Base-by-base conservation (phyloP, 2,797 vertebrate species). In the Acrocephalus scirpaceus region DNA sequence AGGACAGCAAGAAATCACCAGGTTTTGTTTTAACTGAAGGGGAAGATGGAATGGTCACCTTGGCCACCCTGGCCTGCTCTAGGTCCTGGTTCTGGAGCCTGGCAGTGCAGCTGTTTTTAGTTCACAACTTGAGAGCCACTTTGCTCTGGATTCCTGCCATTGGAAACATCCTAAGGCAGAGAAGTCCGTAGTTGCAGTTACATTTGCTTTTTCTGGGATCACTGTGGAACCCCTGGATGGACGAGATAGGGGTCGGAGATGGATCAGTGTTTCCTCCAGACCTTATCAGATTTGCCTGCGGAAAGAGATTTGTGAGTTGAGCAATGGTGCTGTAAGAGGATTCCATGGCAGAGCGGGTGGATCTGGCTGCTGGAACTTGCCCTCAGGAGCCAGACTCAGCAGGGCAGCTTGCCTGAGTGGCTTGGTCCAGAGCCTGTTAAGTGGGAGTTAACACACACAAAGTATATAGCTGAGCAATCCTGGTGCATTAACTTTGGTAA, bases 201-300 rank as follows among this genome's bases (percentile, higher is more conserved):
- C 56, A 38, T 86, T 54, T 51, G 58, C 54, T 83, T 89, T 94
- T 92, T 80, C 42, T 83, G 84, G 71, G 65, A 80, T 88, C 38
- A 3, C 42, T 57, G 22, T 13, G 15, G 69, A 72, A 78, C 36
- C 53, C 29, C 47, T 40, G 66, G 40, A 48, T 19, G 25, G 58
- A 72, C 78, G 58, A 86, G 66, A 47, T 2, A 40, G 70, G 18
- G 29, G 27, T 72, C 66, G 48, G 70, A 73, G 62, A 70, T 76
- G 76, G 76, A 64, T 34, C 17, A 8, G 20, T 56, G 30, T 81
- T 92, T 86, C 76, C 40, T 78, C 36, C 66, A 75, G 73, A 61
- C 45, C 19, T 38, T 71, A 36, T 25, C 29, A 57, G 80, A 53
- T 71, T 54, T 79, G 58, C n/a, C 40, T 81, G 8, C 0, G 0